These are phyloP conservation scores for Drosophila auraria DNA, from an alignment of 1,140 invertebrate genomes.

Conservation along the genomic window DNA sequence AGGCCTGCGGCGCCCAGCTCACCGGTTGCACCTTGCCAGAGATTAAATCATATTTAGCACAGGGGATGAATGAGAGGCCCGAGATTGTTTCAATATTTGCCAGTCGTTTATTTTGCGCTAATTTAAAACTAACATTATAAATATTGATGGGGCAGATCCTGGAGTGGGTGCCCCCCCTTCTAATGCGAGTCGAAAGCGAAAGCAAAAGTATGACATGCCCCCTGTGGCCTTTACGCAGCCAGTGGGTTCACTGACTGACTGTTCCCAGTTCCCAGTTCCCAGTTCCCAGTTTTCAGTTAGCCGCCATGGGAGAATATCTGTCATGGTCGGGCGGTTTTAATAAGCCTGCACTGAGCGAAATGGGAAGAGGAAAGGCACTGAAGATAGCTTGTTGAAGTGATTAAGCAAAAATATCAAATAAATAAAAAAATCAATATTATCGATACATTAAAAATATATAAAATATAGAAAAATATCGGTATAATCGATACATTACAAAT, in stretches of 20 bases:
- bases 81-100: constrained; percentile 69
- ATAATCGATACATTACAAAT: too few relatives aligned
- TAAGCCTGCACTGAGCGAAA: constrained; percentile 50
- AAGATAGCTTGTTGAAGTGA: background rate
- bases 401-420: too few relatives aligned
- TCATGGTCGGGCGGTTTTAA: constrained; percentile 62
- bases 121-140: constrained; percentile 83
- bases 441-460: too few relatives aligned
- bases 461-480: too few relatives aligned
- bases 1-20: background rate
- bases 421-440: too few relatives aligned
- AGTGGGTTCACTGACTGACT: constrained; percentile 63
- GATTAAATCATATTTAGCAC: constrained; percentile 58
- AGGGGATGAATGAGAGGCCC: constrained; percentile 22
- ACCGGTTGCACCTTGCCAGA: constrained; percentile 29
- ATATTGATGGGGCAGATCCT: constrained; percentile 58
- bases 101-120: constrained; percentile 75
- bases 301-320: constrained; percentile 16
- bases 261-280: background rate
- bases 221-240: constrained; percentile 60
- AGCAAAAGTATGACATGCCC: constrained; percentile 80
- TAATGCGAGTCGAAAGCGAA: constrained; percentile 60
- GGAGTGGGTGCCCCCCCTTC: background rate
- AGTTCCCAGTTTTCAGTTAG: background rate
- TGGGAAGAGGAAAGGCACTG: background rate